Base-by-base conservation (phyloP, 2,113 vertebrate genomes). In the Oreocharis arfaki region DNA sequence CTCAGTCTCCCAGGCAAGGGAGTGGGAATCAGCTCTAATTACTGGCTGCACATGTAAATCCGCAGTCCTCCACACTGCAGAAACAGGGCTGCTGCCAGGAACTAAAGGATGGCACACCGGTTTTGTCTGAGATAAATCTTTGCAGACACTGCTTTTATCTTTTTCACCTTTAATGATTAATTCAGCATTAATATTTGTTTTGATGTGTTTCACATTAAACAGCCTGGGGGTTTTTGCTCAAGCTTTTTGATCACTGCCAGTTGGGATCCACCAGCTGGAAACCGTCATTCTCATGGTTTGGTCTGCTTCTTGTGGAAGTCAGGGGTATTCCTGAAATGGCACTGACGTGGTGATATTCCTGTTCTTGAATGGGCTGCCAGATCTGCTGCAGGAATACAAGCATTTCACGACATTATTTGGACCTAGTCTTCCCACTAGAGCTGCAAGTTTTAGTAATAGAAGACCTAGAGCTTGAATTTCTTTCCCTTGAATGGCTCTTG, bases 151-250 rank as follows among this genome's bases (percentile, higher is more conserved):
- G 46, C 76, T 95, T 90, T 88, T 88, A 74, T 94, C 59, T 89
- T 93, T 74, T 78, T 87, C 83, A 96, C 86, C 91, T 95, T 92
- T 92, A 92, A 84, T 81, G 42, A 89, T 92, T 87, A 87, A 95
- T 90, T 95, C 21, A 49, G 87, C 64, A 64, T 87, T 95, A 93
- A 59, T 90, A 81, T 47, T 93, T 93, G 91, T 92, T 97, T 95
- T 95, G 73, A 84, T 91, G 44, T 95, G 60, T 91, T 95, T 92
- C 84, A 68, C 27, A 68, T 96, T 92, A 84, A 95, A 95, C 80
- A 93, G 30, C 84, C 86, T 95, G 91, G 83, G 90, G 75, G 39
- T 33, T 94, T 94, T 68, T 94, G 30, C 75, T 78, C 73, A 52
- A 68, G 56, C 26, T 90, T 86, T 96, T 55, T 90, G 76, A 56